A percentile compares a stretch with the other conserved stretches of the same genome.
These are phyloP conservation scores for Damaliscus lunatus DNA, from an alignment of 2,113 vertebrate genomes.

Conservation along the genomic window DNA sequence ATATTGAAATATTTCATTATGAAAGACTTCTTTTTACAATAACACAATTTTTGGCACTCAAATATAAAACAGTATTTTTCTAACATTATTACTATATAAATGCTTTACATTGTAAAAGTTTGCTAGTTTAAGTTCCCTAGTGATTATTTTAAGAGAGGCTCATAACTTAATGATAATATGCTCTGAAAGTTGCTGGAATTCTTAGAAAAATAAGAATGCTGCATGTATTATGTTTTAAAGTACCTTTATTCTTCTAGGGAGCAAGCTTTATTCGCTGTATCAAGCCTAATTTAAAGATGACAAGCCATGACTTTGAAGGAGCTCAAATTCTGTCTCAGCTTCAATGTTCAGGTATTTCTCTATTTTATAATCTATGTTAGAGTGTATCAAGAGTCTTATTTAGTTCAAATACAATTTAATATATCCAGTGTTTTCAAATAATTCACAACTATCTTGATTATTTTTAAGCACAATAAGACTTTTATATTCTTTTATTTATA, in stretches of 20 bases:
- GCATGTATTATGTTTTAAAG: background rate
- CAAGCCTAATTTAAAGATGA: constrained; percentile 99
- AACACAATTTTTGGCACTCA: background rate
- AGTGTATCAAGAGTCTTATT: background rate
- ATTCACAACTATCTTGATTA: background rate
- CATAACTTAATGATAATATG: background rate
- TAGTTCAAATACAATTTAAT: background rate
- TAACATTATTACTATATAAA: background rate
- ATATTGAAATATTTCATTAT: background rate
- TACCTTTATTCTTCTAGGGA: constrained; percentile 82
- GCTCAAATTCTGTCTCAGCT: constrained; percentile 98
- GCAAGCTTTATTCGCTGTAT: constrained; percentile 98
- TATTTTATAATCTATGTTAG: background rate
- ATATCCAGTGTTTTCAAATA: background rate
- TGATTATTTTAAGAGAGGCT: constrained; percentile 8
- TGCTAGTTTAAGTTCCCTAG: background rate
- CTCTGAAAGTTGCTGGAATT: background rate
- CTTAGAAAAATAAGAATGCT: background rate
- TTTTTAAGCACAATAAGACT: background rate
- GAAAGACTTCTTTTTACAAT: background rate
- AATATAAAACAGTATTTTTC: background rate
- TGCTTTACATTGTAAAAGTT: background rate
- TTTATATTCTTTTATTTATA: background rate
- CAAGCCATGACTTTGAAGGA: constrained; percentile 96
- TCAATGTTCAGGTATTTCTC: constrained; percentile 92